Evolutionary conservation across 2,888 invertebrate species (phyloP), one percentile per base, ranked within the genome.

Genomic region (Xylota segnis): DNA sequence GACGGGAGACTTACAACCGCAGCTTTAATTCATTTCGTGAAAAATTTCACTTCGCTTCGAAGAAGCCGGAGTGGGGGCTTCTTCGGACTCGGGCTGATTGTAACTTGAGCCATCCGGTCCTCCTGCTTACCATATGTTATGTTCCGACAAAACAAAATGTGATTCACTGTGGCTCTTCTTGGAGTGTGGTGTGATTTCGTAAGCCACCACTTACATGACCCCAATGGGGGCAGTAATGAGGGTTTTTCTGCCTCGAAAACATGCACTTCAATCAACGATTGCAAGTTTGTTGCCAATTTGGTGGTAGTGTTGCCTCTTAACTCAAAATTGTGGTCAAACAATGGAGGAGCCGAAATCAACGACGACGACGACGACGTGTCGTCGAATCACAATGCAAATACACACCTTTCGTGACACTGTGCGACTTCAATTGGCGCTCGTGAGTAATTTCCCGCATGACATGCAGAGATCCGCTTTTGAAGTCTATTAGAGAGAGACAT

Each of bases 371-470:
- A 23, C 76, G 59, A 34, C 37, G 18, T 52, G 52, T 12, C 29
- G 32, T 63, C 54, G 47, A 45, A 47, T 54, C 70, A 34, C 23
- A 54, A 83, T 83, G 71, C 82, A 77, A 77, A 77, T 61, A 66
- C 50, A 83, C 83, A 83, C 72, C 83, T 84, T 40, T 84, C 61
- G 75, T 84, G 81, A 63, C 65, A 70, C 45, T 40, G 74, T 70
- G 56, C 40, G 65, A 52, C 45, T 71, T 66, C 47, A 70, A 65
- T 75, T 70, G 59, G 14, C 59, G 52, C 32, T 84, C 84, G 84
- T 84, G 81, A 84, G 75, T 81, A 81, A 81, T 84, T 76, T 81
- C 81, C 81, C 84, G 81, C 75, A 81, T 81, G 70, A 59, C 66
- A 65, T 79, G 63, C 70, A 75, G 70, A 84, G 75, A 84, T 84